A percentile compares a stretch with the other conserved stretches of the same genome.
These are phyloP conservation scores for Callopanchax toddi DNA, from an alignment of 2,113 vertebrate genomes.

Conservation along the genomic window DNA sequence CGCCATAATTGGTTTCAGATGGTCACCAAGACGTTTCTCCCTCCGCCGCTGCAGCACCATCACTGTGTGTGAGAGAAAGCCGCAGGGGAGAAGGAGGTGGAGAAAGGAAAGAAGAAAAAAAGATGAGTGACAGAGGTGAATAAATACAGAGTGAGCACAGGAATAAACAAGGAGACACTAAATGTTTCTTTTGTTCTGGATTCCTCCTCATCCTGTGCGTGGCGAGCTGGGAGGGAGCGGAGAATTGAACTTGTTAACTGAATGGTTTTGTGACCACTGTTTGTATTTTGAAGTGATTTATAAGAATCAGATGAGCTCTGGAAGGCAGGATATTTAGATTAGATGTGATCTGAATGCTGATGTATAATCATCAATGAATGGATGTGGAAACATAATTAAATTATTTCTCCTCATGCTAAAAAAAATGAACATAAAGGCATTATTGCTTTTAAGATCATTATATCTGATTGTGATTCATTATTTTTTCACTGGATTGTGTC, in stretches of 20 bases:
- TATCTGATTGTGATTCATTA: neutral
- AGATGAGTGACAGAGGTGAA: slow-evolving; percentile 88
- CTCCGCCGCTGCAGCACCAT: slow-evolving; percentile 75
- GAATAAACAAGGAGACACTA: slow-evolving; percentile 82
- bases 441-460: neutral
- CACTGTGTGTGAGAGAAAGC: slow-evolving; percentile 85
- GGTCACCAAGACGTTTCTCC: slow-evolving; percentile 82
- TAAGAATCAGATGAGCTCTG: slow-evolving; percentile 41
- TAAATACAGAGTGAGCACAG: slow-evolving; percentile 79
- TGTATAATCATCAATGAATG: slow-evolving; percentile 5
- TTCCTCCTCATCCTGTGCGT: slow-evolving; percentile 37
- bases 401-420: slow-evolving; percentile 7
- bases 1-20: slow-evolving; percentile 99
- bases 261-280: slow-evolving; percentile 33
- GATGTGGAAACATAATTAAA: slow-evolving; percentile 11
- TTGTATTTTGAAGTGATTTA: slow-evolving; percentile 47
- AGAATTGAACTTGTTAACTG: slow-evolving; percentile 50
- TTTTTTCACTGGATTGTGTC: slow-evolving; percentile 12
- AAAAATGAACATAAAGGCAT: neutral
- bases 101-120: slow-evolving; percentile 39
- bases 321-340: slow-evolving; percentile 29
- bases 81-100: slow-evolving; percentile 67
- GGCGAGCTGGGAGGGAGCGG: slow-evolving; percentile 12
- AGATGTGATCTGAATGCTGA: slow-evolving; percentile 20
- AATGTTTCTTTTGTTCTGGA: slow-evolving; percentile 74